Evolutionary conservation across 2,797 vertebrate species (phyloP), one percentile per base, ranked within the genome.

Genomic region (Diplodus sargus): DNA sequence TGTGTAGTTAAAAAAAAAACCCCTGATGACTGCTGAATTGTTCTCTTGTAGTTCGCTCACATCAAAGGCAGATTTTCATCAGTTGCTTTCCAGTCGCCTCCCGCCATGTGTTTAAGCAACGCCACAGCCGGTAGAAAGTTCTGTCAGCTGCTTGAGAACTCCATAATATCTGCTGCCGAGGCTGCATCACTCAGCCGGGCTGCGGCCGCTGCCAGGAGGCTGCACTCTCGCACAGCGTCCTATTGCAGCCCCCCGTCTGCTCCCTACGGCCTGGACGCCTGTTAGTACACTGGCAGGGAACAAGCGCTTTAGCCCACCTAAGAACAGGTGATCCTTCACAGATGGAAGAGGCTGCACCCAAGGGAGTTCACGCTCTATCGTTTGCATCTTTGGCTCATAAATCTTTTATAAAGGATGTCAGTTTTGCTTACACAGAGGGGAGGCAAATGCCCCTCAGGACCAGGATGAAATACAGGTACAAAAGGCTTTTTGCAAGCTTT

Each of bases 331-430:
- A 95, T 94, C 88, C 91, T 93, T 95, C 94, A 92, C 95, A 95
- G 95, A 95, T 94, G 94, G 93, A 95, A 82, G 91, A 93, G 88
- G 85, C 86, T 82, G 73, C 79, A 93, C 95, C 93, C 93, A 72
- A 45, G 94, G 94, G 95, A 94, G 83, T 91, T 92, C 89, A 91
- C 87, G 86, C 91, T 95, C 91, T 92, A 94, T 95, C 92, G 93
- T 95, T 96, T 95, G 94, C 94, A 95, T 95, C 94, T 94, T 94
- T 90, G 93, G 84, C 94, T 95, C 94, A 95, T 96, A 96, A 95
- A 96, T 96, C 94, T 95, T 96, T 96, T 90, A 95, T 95, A 95
- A 95, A 95, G 93, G 90, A 95, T 95, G 95, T 96, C 94, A 95
- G 95, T 95, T 95, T 95, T 95, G 95, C 95, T 96, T 95, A 95